Base-by-base conservation (phyloP, 1,140 invertebrate species). In the Schlechtendalia chinensis region DNA sequence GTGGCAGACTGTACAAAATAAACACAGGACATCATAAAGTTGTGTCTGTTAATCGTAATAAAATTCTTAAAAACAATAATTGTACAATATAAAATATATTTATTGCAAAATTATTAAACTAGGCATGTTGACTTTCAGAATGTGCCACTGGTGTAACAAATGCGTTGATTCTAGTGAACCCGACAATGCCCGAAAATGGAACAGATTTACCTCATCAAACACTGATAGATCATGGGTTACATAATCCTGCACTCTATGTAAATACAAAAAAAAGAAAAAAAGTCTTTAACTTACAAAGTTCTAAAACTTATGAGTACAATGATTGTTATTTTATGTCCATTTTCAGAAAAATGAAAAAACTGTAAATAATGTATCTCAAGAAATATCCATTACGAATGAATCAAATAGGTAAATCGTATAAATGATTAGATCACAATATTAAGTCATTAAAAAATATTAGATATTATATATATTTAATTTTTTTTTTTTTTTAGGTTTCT, bases 351-450 rank as follows among this genome's bases (percentile, higher is more conserved):
- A 53, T 54, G 24, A 72, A 54, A 29, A 54, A 12, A 4, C 8
- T 39, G 32, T 39, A 39, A 39, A 39, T 39, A 8, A 11, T n/a
- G 12, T 29, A 6, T 3, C 17, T 72, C 69, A 53, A 29, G 69
- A 54, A 72, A 29, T 16, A 16, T 6, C 17, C 5, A 72, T 22
- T 72, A 1, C 50, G 19, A 72, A n/a, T 54, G 5, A 17, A 16
- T 24, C 45, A 69, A 69, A 54, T 54, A 29, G 69, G 69, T 72
- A 54, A 72, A 72, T 32, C 10, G 6, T 54, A 10, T 72, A 54
- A 29, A 54, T 29, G 17, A n/a, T 72, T 1, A 5, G 0, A 47
- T 5, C 4, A 69, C 3, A 16, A 22, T 39, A 16, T 22, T 47
- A 69, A 32, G 47, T n/a, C n/a, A n/a, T n/a, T n/a, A n/a, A n/a